Evolutionary conservation across 2,888 invertebrate species (phyloP), one percentile per base, ranked within the genome.

Genomic region (Tubulanus polymorphus): DNA sequence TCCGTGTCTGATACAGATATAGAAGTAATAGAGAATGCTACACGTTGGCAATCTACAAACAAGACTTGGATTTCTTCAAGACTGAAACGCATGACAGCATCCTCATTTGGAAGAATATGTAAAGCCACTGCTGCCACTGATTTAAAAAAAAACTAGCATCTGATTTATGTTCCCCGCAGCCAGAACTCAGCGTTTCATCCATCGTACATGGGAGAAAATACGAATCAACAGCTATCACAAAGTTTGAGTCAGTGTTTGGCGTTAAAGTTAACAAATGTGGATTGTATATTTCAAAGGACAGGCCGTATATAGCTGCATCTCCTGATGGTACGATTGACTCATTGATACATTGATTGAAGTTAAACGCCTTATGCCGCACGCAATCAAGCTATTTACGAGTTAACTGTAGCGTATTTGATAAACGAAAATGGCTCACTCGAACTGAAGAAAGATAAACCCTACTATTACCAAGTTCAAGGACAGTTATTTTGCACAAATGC

Each of bases 301-400:
- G 35, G 6, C 60, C 63, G 28, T 63, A 51, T 53, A 45, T 63
- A 10, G 62, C 46, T 3, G 59, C 59, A 15, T 46, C 55, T 6
- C 62, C 57, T 18, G 62, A 64, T 56, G 62, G 61, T 8, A 15
- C 63, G 1, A 56, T 61, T 45, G 54, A 32, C 55, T 57, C 26
- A 55, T 53, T 55, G 54, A 55, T 1, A 46, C 53, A 25, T 28
- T 55, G n/a, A 27, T 28, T 27, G 53, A 57, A 25, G 25, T 37
- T n/a, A 26, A 25, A 15, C 8, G 48, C 55, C 58, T 15, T 58
- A 37, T 46, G 12, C 20, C 41, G 51, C 54, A 8, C 27, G 23
- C 15, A 23, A 55, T 28, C 45, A 48, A 20, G 10, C 25, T 1
- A 58, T 55, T 37, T 45, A 32, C 20, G n/a, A 28, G 26, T 26